Conservation (phyloP, 2,888 invertebrate genomes). For the Hydriomena furcata region DNA sequence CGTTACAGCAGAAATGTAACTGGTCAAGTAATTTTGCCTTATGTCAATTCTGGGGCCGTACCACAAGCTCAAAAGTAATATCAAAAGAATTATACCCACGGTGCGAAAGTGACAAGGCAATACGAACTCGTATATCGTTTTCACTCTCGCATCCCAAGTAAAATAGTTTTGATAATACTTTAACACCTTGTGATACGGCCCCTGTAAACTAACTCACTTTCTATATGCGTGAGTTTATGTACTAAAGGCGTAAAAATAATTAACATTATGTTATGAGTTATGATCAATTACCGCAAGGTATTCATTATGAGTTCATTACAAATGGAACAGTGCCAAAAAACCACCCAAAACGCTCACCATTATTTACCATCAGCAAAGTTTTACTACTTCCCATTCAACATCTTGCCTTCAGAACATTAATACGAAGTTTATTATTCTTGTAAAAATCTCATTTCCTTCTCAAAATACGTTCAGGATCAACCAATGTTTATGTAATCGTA, state of each 20-base stretch:
- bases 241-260: conserved; percentile 31
- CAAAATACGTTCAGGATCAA: conserved; percentile 11
- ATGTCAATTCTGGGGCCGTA: too few relatives aligned
- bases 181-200: too few relatives aligned
- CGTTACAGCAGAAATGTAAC: conserved; percentile 14
- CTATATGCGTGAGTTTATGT: conserved; percentile 25
- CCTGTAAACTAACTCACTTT: conserved; percentile 26
- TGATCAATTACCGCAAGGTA: conserved; percentile 47
- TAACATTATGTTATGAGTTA: conserved; percentile 44
- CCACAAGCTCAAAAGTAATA: too few relatives aligned
- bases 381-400: conserved; percentile 21
- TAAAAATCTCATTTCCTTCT: conserved; percentile 13
- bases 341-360: conserved; percentile 32
- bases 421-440: conserved; percentile 13
- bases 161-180: too few relatives aligned
- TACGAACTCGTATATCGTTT: too few relatives aligned
- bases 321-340: conserved; percentile 44
- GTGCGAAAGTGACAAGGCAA: too few relatives aligned
- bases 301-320: conserved; percentile 33
- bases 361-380: conserved; percentile 24
- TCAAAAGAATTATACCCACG: too few relatives aligned
- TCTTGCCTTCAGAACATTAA: conserved; percentile 8
- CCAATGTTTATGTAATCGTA: conserved; percentile 9
- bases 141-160: too few relatives aligned
- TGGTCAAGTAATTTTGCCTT: conserved; percentile 16